Evolutionary conservation across 2,888 invertebrate genomes (phyloP).

Genomic region (Cordilura impudica): DNA sequence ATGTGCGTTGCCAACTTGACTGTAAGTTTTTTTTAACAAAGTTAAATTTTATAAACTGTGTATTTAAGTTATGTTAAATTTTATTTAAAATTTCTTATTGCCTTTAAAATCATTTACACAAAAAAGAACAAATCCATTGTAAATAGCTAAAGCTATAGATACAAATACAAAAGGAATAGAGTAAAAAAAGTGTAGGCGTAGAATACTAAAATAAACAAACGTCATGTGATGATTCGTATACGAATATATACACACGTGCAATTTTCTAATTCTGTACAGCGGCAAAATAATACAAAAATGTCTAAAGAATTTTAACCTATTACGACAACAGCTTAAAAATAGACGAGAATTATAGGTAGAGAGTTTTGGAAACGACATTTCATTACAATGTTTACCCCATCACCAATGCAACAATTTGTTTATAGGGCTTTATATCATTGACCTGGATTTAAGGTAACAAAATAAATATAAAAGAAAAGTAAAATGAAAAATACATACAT

Average conservation of each 20-base stretch:
- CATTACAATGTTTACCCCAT: conserved; percentile 19
- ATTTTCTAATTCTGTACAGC: neutral
- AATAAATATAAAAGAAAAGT: neutral
- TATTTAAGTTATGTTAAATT: no score
- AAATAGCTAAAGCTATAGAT: no score
- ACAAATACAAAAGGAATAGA: no score
- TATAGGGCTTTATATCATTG: conserved; percentile 47
- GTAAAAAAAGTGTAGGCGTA: neutral
- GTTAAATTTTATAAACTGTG: no score
- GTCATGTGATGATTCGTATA: neutral
- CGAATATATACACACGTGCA: conserved; percentile 8
- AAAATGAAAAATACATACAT: neutral
- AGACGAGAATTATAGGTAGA: neutral
- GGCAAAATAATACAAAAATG: neutral
- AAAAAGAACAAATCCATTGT: no score
- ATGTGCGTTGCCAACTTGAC: no score
- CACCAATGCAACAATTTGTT: neutral
- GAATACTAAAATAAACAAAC: neutral
- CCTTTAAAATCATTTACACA: no score
- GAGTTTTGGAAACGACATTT: conserved; percentile 9
- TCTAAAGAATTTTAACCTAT: neutral
- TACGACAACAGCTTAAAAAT: neutral
- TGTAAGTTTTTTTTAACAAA: no score
- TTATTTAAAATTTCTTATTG: no score
- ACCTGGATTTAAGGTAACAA: conserved; percentile 43